Percentiles rank a stretch among this genome's conserved stretches.
These are phyloP conservation scores for Etheostoma nigrum DNA, from an alignment of 2,797 vertebrate species.

Conservation along the genomic window DNA sequence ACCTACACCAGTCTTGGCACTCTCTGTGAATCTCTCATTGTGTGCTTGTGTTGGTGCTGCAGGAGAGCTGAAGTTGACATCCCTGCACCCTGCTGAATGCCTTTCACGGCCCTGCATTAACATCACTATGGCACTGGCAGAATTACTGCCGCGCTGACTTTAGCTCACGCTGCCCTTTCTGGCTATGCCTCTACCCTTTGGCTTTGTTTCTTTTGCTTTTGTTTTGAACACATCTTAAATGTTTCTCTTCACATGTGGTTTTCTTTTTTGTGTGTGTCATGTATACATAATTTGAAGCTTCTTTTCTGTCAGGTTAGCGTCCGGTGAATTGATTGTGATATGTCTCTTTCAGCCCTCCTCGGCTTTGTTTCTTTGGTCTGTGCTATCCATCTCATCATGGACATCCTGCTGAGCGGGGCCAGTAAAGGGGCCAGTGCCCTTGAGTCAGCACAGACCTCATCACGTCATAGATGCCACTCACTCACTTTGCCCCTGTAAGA, in stretches of 20 bases:
- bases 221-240: slow-evolving; percentile 10
- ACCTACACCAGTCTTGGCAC: slow-evolving; percentile 18
- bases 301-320: slow-evolving; percentile 7
- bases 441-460: slow-evolving; percentile 62
- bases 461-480: slow-evolving; percentile 68
- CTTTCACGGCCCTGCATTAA: slow-evolving; percentile 83
- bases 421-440: slow-evolving; percentile 71
- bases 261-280: slow-evolving; percentile 19
- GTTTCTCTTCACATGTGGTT: neutral
- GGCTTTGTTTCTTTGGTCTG: slow-evolving; percentile 67
- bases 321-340: slow-evolving; percentile 48
- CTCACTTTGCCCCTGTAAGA: slow-evolving; percentile 62
- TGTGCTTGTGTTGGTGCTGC: slow-evolving; percentile 68
- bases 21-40: slow-evolving; percentile 61
- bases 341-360: slow-evolving; percentile 73
- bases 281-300: neutral
- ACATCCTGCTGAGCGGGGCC: slow-evolving; percentile 74
- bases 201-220: slow-evolving; percentile 15
- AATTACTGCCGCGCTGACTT: slow-evolving; percentile 82
- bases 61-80: slow-evolving; percentile 73
- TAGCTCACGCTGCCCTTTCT: slow-evolving; percentile 63
- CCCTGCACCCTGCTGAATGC: slow-evolving; percentile 77
- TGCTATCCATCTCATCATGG: slow-evolving; percentile 81
- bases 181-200: slow-evolving; percentile 21
- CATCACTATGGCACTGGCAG: slow-evolving; percentile 87